Percentiles rank a stretch among this genome's conserved stretches.
phyloP scores from a whole-genome alignment of 2,113 vertebrate species.

The Martes martes region DNA sequence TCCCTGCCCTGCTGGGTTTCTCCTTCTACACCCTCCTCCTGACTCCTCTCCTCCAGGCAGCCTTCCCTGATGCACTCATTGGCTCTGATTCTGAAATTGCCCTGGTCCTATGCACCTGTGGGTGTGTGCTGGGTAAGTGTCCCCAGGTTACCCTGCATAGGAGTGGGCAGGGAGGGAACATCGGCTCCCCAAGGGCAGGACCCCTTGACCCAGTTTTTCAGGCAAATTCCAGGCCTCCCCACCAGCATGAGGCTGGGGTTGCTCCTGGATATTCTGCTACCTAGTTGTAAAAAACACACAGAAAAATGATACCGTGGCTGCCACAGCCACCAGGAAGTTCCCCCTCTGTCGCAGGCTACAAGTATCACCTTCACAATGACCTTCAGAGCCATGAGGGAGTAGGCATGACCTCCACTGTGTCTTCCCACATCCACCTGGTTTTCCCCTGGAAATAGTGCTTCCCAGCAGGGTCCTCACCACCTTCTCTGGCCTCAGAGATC shows the following conservation, averaged over 20 bases:
- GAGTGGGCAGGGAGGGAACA: background rate
- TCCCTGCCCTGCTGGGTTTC: no score
- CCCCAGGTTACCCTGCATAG: background rate
- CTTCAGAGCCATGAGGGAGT: background rate
- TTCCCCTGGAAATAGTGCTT: constrained; percentile 34
- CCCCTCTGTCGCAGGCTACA: background rate
- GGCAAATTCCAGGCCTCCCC: background rate
- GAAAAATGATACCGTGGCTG: background rate
- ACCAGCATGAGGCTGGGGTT: background rate
- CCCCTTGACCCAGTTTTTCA: background rate
- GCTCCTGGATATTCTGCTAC: background rate
- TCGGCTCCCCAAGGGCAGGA: background rate
- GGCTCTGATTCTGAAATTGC: no score
- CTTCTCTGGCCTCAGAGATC: constrained; percentile 16
- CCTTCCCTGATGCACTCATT: no score
- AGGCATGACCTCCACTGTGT: background rate
- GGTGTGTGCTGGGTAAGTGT: background rate
- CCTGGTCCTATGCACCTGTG: background rate
- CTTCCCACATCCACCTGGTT: background rate
- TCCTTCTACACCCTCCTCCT: no score
- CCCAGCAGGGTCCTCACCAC: background rate
- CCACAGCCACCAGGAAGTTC: background rate
- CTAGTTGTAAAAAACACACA: background rate
- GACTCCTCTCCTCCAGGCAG: no score
- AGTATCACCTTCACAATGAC: background rate